Evolutionary conservation across 2,888 invertebrate species (phyloP).

Genomic region (Laothoe populi): DNA sequence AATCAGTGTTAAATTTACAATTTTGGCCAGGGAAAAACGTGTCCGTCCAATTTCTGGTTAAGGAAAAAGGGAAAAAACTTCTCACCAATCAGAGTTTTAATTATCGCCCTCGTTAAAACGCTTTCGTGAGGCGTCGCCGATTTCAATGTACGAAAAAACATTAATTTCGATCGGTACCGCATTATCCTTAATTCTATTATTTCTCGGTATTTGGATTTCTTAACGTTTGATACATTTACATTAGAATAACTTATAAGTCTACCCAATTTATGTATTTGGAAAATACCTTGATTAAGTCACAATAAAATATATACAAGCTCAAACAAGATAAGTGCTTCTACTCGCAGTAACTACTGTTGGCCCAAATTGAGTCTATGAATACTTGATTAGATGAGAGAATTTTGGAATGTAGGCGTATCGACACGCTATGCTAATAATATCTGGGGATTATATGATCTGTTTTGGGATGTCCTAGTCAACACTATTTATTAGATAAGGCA

Average conservation of each 20-base stretch:
- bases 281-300: not conserved
- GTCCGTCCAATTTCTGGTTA: constrained; percentile 46
- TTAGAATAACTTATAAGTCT: not conserved
- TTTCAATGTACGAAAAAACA: constrained; percentile 20
- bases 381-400: not conserved
- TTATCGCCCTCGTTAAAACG: constrained; percentile 53
- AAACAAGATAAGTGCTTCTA: not conserved
- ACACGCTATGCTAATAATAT: not conserved
- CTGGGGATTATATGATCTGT: not conserved
- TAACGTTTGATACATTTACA: not conserved
- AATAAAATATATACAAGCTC: not conserved
- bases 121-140: constrained; percentile 26
- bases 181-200: constrained; percentile 10
- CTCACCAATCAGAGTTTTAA: constrained; percentile 50
- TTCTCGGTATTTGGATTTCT: not conserved
- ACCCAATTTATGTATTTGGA: not conserved
- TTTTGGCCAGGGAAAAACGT: constrained; percentile 34
- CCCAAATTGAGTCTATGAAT: not conserved
- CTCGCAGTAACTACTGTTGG: not conserved
- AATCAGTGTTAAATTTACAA: constrained; percentile 26
- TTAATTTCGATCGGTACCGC: not conserved
- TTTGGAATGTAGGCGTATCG: not conserved
- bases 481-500: too few relatives aligned
- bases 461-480: too few relatives aligned
- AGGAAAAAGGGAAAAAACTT: constrained; percentile 44